Evolutionary conservation across 64 coral and sea anemone genomes (phyloP), one percentile per base, ranked within the genome.

Genomic region (Exaiptasia diaphana): DNA sequence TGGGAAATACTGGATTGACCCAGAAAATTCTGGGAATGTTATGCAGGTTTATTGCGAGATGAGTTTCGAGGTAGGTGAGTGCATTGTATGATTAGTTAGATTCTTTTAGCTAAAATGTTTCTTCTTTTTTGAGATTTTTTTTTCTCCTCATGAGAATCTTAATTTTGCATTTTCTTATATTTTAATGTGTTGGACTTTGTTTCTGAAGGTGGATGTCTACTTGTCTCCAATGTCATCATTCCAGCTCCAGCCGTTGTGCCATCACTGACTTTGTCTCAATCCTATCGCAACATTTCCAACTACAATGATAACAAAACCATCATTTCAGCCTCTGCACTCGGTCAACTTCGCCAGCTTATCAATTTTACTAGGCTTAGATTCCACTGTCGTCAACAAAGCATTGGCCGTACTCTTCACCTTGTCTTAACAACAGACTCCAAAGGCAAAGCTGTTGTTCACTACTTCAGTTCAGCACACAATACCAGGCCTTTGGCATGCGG

Each of bases 1-100:
- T 42, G 55, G 83, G 4, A 53, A 59, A 20, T 64, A 86, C 21
- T 86, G 59, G 55, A 86, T 86, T 43, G 56, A 86, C 56, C 83
- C 71, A 50, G 83, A 39, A 18, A 65, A 41, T 8, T 5, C 11
- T 2, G 71, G 71, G 30, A 67, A 13, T 0, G 40, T 71, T 10
- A 64, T 86, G 0, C 72, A 11, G 13, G 83, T 65, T 14, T 76
- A 65, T 43, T 86, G 83, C 17, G 83, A 86, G 17, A 75, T 85
- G 83, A 76, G 54, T 11, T 75, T 55, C 15, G 71, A 75, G 2
- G 40, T 54, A 86, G 83, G 71, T 86, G 23, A 15, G 58, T 63
- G 5, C 1, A 3, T 29, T 4, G 30, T 30, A 22, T 74, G 22
- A 46, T 10, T 2, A 8, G 3, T 18, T 23, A 8, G 18, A n/a